These are phyloP conservation scores for Mythimna pallens DNA, from an alignment of 2,888 invertebrate genomes.

Conservation along the genomic window DNA sequence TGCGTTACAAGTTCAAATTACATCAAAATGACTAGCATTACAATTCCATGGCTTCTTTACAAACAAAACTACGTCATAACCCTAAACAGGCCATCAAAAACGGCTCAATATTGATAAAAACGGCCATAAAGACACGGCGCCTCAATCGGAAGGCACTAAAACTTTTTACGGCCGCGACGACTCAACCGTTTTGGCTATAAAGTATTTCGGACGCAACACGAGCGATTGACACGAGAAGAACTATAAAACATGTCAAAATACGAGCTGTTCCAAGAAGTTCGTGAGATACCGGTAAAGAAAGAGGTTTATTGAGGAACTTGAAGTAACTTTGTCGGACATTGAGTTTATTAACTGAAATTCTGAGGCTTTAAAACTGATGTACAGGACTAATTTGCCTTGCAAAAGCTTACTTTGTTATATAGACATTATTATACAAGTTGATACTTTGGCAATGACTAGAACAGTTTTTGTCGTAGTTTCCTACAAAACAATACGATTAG, in stretches of 20 bases:
- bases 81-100: constrained; percentile 63
- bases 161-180: constrained; percentile 56
- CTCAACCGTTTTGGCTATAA: constrained; percentile 63
- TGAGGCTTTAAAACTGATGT: constrained; percentile 5
- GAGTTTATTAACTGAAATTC: constrained; percentile 12
- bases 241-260: constrained; percentile 60
- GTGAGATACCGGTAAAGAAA: constrained; percentile 35
- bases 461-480: constrained; percentile 7
- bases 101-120: constrained; percentile 66
- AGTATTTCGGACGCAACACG: constrained; percentile 59
- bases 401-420: background rate
- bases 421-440: background rate
- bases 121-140: constrained; percentile 59
- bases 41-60: constrained; percentile 59
- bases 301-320: constrained; percentile 46
- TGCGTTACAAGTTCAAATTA: constrained; percentile 35
- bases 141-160: constrained; percentile 65
- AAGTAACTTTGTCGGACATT: constrained; percentile 21
- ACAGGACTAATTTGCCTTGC: background rate
- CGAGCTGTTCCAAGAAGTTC: constrained; percentile 44
- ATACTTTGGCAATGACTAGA: background rate
- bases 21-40: constrained; percentile 23
- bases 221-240: constrained; percentile 54
- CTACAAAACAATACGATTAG: constrained; percentile 41
- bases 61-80: constrained; percentile 61